Evolutionary conservation across 2,113 vertebrate species (phyloP), one percentile per base, ranked within the genome.

Genomic region (Nymphicus hollandicus): DNA sequence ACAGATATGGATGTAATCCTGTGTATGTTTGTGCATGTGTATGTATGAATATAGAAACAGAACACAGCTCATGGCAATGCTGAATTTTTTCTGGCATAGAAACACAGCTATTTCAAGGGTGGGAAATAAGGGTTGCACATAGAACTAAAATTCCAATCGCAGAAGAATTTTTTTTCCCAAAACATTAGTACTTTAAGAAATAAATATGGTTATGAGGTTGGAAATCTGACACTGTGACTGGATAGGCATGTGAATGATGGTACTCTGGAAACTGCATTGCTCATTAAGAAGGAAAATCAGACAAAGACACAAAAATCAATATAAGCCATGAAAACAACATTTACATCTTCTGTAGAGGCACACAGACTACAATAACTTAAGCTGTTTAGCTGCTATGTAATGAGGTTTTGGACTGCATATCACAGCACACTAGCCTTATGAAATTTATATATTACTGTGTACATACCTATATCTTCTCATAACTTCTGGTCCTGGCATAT

Each of bases 381-480:
- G 27, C 7, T 71, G 19, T 70, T 88, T 70, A 64, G 64, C 23
- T 56, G 28, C 28, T 80, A 7, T 27, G 7, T 60, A 53, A 63
- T 58, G n/a, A 80, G 18, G 2, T 79, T 83, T 66, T 86, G 14
- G 12, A 70, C 27, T 60, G 24, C 37, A 22, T 83, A 24, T 68
- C 31, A 72, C 9, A 81, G 46, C 22, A 55, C 15, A 77, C 8
- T 60, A 39, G 12, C 47, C 19, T 52, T 5, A 6, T 23, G 19
- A 73, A 71, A 79, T 23, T 22, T 71, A 18, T 44, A 5, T 46
- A 35, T 81, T 76, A 49, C 12, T 20, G 2, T 60, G 66, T 86
- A 84, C 96, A 72, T 96, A 99, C 99, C 99, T 98, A 47, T 99
- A 99, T 98, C 99, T 98, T 98, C 98, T 98, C 97, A 99, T 96